Evolutionary conservation across 2,888 invertebrate genomes (phyloP), one percentile per base, ranked within the genome.

Genomic region (Nymphalis polychloros): DNA sequence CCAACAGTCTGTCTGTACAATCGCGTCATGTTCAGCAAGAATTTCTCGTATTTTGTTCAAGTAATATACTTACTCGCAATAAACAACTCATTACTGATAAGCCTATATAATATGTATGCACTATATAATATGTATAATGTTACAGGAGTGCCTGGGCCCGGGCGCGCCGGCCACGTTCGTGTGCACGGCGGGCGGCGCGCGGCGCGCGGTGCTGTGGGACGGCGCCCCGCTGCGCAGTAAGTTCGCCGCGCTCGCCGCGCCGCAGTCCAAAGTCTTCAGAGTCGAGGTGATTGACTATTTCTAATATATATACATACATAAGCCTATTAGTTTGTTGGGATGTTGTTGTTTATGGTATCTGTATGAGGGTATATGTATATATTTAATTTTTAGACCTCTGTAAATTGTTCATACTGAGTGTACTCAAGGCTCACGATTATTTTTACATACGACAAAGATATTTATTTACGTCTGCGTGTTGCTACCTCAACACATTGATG

Each of bases 101-200:
- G 10, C 8, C 8, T 8, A 10, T 1, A 23, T 10, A 10, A 8
- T 49, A 19, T 49, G 4, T n/a, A 8, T 41, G 53, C 20, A 2
- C 52, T 16, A 8, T 1, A 20, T 49, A 16, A n/a, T 19, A 13
- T 60, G 13, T 13, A 17, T 4, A 6, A 31, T 27, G 19, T 53
- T 95, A 41, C 93, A 96, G 89, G 96, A 97, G 81, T 98, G 98
- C 85, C 90, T 97, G 74, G 98, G 96, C 20, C 96, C 96, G 0
- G 95, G 95, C 59, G 93, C 95, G 13, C 96, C 96, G 0, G 94
- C 94, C 17, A 93, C 94, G 47, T 94, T 95, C 82, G 88, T 96
- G 68, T 94, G 95, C 71, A 93, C 94, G 66, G 93, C 94, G 19
- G 82, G 90, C 64, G 95, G 96, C 72, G 88, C 86, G 61, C 93